These are phyloP conservation scores for Macropodus opercularis DNA, from an alignment of 2,797 vertebrate species.

Conservation along the genomic window DNA sequence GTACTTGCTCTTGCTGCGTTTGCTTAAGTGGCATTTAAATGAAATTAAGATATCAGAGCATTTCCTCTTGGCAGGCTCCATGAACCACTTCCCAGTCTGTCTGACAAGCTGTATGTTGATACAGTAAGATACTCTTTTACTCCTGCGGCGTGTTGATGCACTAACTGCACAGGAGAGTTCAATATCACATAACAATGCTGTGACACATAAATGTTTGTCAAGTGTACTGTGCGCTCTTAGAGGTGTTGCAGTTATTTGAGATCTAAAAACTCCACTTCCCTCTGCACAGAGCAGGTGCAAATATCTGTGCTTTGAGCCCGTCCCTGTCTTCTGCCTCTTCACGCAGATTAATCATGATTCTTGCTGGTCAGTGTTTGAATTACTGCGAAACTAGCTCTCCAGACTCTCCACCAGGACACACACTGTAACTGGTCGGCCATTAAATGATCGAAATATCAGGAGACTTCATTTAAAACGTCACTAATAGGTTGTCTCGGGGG, in stretches of 20 bases:
- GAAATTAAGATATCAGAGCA: slow-evolving; percentile 32
- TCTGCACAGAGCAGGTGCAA: not conserved
- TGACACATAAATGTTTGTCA: slow-evolving; percentile 27
- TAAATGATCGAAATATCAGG: slow-evolving; percentile 6
- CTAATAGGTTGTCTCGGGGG: not conserved
- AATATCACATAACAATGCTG: slow-evolving; percentile 12
- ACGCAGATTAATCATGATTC: slow-evolving; percentile 6
- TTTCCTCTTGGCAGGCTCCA: slow-evolving; percentile 24
- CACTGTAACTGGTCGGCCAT: slow-evolving; percentile 13
- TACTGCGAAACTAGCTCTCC: not conserved
- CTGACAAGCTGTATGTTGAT: slow-evolving; percentile 19
- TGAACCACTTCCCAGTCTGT: slow-evolving; percentile 18
- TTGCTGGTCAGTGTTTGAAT: not conserved
- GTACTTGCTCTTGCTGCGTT: not conserved
- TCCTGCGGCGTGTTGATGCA: not conserved
- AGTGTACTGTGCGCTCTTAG: not conserved
- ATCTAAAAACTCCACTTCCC: slow-evolving; percentile 7
- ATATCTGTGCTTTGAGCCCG: not conserved
- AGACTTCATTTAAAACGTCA: slow-evolving; percentile 4
- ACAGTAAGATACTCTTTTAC: not conserved
- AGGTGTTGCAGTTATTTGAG: slow-evolving; percentile 16
- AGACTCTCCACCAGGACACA: too few species aligned
- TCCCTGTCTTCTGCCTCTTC: not conserved
- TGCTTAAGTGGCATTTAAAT: slow-evolving; percentile 24
- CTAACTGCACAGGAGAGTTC: not conserved